phyloP scores from a whole-genome alignment of 2,113 vertebrate species.

The Cathartes aura region DNA sequence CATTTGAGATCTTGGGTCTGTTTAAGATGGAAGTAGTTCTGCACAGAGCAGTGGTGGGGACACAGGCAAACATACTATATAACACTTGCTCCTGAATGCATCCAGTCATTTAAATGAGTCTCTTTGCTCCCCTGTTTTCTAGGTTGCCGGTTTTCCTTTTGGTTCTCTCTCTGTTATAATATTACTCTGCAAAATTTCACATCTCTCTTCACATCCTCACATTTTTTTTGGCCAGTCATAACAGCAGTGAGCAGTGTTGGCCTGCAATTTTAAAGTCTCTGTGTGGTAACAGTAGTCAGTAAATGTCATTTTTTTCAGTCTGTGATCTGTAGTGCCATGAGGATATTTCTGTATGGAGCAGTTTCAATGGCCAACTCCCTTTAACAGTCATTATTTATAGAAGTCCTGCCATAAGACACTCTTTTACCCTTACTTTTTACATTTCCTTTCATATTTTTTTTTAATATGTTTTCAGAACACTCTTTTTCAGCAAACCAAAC shows the following conservation, averaged over 20 bases:
- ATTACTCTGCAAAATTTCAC: not conserved
- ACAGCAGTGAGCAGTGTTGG: not conserved
- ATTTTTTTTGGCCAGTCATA: not conserved
- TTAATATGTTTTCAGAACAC: conserved; percentile 45
- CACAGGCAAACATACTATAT: not conserved
- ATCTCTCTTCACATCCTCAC: not conserved
- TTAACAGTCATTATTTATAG: not conserved
- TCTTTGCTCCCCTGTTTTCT: not conserved
- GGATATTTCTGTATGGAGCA: not conserved
- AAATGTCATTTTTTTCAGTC: not conserved
- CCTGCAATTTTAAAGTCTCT: not conserved
- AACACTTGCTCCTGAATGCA: not conserved
- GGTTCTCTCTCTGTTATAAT: not conserved
- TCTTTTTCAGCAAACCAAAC: conserved; percentile 50
- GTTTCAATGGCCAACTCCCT: not conserved
- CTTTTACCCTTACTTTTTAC: not conserved
- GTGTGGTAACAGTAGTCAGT: not conserved
- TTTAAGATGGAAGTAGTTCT: not conserved
- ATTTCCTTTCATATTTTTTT: conserved; percentile 6
- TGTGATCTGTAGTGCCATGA: not conserved
- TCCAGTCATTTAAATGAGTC: not conserved
- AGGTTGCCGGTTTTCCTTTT: not conserved
- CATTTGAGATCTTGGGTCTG: not conserved
- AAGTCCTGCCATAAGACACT: not conserved
- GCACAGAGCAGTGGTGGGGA: not conserved